A percentile compares a stretch with the other conserved stretches of the same genome.
Evolutionary conservation across 2,888 invertebrate genomes (phyloP).

Genomic region (Spialia ferax): DNA sequence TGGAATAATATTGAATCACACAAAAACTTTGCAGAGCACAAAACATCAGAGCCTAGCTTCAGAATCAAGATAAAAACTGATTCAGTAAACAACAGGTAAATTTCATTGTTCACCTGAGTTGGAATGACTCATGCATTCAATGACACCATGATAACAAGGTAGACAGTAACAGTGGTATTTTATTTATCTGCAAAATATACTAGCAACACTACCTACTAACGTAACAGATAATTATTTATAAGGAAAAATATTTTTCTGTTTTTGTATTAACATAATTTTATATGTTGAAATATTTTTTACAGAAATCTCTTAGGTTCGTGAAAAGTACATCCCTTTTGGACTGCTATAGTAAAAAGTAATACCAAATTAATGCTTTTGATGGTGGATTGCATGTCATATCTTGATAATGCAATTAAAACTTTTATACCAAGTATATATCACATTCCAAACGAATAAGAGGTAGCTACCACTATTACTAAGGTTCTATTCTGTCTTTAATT

Average conservation of each 20-base stretch:
- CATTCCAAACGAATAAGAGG: too few species aligned
- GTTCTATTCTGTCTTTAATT: too few species aligned
- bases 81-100: conserved; percentile 29
- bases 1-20: not conserved
- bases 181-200: not conserved
- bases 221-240: not conserved
- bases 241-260: not conserved
- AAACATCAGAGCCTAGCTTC: conserved; percentile 14
- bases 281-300: too few species aligned
- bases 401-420: too few species aligned
- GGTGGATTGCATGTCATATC: too few species aligned
- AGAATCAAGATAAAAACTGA: conserved; percentile 35
- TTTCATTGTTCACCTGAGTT: conserved; percentile 25
- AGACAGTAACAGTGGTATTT: conserved; percentile 19
- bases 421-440: too few species aligned
- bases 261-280: too few species aligned
- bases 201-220: not conserved
- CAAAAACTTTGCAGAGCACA: conserved; percentile 1
- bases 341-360: too few species aligned
- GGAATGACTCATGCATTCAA: conserved; percentile 44
- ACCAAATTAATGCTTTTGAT: too few species aligned
- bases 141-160: conserved; percentile 27
- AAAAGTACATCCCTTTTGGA: too few species aligned
- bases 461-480: too few species aligned
- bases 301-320: too few species aligned